These are phyloP conservation scores for Remorina albescens DNA, from an alignment of 2,797 vertebrate genomes.

Conservation along the genomic window DNA sequence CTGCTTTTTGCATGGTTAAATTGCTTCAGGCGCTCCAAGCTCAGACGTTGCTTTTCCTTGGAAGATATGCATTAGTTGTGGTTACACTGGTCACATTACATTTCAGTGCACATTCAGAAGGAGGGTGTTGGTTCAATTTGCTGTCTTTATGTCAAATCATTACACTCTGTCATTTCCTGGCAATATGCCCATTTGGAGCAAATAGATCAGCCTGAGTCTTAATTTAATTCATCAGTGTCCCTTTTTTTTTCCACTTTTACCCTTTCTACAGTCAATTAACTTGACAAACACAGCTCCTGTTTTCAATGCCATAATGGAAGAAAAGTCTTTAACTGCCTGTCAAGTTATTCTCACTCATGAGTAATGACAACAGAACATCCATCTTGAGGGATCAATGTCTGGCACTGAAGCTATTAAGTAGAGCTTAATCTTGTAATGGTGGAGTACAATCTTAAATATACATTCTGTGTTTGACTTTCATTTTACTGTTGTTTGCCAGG, in stretches of 20 bases:
- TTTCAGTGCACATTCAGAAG: slow-evolving; percentile 1
- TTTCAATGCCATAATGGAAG: slow-evolving; percentile 31
- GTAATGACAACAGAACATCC: slow-evolving; percentile 58
- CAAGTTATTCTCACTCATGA: slow-evolving; percentile 55
- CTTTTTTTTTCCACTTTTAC: slow-evolving; percentile 24
- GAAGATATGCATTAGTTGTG: neutral
- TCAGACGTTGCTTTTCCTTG: neutral
- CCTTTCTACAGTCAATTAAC: slow-evolving; percentile 54
- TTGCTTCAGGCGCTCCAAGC: neutral
- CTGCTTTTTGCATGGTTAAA: slow-evolving; percentile 6
- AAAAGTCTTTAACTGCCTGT: slow-evolving; percentile 60
- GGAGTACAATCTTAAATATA: slow-evolving; percentile 25
- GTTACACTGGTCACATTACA: neutral
- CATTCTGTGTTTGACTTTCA: slow-evolving; percentile 10
- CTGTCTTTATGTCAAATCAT: neutral
- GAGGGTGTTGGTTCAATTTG: neutral
- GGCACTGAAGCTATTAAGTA: slow-evolving; percentile 52
- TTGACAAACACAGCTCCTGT: slow-evolving; percentile 51
- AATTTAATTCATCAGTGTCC: slow-evolving; percentile 47
- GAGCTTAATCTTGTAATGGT: slow-evolving; percentile 33
- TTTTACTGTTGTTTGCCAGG: slow-evolving; percentile 9
- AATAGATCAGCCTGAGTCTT: slow-evolving; percentile 16
- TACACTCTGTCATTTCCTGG: slow-evolving; percentile 16
- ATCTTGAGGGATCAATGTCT: slow-evolving; percentile 56
- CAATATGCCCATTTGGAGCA: neutral